Conservation (phyloP, 92 coral and sea anemone species). For the Metridium senile region DNA sequence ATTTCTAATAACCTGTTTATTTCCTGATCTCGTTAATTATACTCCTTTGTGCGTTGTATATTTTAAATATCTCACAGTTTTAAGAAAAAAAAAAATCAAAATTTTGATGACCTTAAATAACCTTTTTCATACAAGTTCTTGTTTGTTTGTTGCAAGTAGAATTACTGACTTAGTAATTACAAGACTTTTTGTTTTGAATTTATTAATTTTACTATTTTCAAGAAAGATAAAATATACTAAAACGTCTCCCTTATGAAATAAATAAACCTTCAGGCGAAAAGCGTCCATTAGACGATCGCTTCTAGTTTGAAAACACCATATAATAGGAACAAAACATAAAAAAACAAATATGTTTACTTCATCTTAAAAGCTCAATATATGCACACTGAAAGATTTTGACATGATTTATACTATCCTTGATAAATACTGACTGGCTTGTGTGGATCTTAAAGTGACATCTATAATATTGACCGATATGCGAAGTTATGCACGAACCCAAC, state of each 20-base stretch:
- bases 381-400: background rate
- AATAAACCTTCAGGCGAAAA: background rate
- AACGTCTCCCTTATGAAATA: background rate
- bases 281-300: background rate
- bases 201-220: background rate
- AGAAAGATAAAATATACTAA: background rate
- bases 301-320: background rate
- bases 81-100: background rate
- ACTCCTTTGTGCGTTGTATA: background rate
- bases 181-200: background rate
- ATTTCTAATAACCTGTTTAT: no score
- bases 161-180: background rate
- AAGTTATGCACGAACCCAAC: background rate
- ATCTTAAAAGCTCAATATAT: background rate
- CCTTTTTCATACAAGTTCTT: no score
- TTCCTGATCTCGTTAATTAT: background rate
- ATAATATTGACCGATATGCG: conserved; percentile 2
- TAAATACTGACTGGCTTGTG: background rate
- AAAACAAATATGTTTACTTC: background rate
- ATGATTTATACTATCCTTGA: conserved; percentile 2
- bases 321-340: background rate
- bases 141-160: no score
- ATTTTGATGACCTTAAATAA: background rate
- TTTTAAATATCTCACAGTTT: background rate
- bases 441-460: background rate